A percentile compares a stretch with the other conserved stretches of the same genome.
phyloP scores from a whole-genome alignment of 2,797 vertebrate species.

The Cirrhinus molitorella region DNA sequence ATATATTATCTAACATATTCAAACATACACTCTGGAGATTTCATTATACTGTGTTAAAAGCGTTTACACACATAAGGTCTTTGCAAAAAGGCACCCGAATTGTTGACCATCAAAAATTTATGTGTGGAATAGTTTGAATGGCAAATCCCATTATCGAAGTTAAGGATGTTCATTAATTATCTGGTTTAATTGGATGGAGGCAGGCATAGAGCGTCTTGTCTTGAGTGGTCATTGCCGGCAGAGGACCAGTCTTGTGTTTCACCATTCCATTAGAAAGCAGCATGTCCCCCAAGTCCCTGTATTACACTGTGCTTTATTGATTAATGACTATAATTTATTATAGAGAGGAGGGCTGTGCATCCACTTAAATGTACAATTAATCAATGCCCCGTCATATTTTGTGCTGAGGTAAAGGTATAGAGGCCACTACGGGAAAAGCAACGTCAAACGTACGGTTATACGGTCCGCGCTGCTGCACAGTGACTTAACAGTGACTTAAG shows the following conservation, averaged over 20 bases:
- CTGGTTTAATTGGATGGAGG: slow-evolving; percentile 96
- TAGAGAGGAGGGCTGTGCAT: slow-evolving; percentile 93
- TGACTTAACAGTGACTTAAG: slow-evolving; percentile 83
- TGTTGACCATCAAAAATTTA: slow-evolving; percentile 85
- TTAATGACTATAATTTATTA: slow-evolving; percentile 99
- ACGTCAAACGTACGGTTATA: slow-evolving; percentile 66
- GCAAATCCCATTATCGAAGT: slow-evolving; percentile 90
- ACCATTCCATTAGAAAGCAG: slow-evolving; percentile 97
- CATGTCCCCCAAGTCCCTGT: slow-evolving; percentile 96
- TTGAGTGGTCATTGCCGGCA: slow-evolving; percentile 92
- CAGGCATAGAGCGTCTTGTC: slow-evolving; percentile 95
- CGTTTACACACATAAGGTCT: slow-evolving; percentile 15
- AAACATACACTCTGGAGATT: background rate
- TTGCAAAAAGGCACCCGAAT: slow-evolving; percentile 38
- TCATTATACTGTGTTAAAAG: background rate
- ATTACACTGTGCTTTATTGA: slow-evolving; percentile 99
- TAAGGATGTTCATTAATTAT: slow-evolving; percentile 96
- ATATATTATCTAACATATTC: background rate
- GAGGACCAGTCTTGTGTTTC: slow-evolving; percentile 86
- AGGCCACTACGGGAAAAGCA: slow-evolving; percentile 60
- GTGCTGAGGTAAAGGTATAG: slow-evolving; percentile 87
- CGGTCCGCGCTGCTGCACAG: slow-evolving; percentile 81
- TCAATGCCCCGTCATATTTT: slow-evolving; percentile 98
- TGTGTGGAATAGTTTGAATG: slow-evolving; percentile 80
- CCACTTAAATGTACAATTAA: slow-evolving; percentile 99